phyloP scores from a whole-genome alignment of 2,797 vertebrate species.

The Karalla daura region DNA sequence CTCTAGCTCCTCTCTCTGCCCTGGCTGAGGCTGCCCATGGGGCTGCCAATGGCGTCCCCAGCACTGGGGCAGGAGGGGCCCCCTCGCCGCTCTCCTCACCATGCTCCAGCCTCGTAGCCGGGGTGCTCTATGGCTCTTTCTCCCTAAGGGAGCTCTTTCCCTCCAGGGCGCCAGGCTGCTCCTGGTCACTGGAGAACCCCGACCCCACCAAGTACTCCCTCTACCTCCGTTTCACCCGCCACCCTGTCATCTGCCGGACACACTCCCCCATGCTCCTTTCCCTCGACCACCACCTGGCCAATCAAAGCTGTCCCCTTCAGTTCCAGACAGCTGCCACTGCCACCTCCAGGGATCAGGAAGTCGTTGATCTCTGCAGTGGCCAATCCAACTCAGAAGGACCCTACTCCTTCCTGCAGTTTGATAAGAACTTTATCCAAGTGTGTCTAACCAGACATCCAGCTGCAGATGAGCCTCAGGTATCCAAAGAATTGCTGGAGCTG shows the following conservation, averaged over 20 bases:
- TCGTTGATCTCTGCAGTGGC: conserved; percentile 87
- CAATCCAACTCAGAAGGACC: conserved; percentile 71
- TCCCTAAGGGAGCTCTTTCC: conserved; percentile 98
- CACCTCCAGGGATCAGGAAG: conserved; percentile 77
- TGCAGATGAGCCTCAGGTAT: conserved; percentile 82
- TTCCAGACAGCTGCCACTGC: conserved; percentile 45
- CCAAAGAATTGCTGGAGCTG: conserved; percentile 89
- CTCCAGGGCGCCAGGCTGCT: conserved; percentile 91
- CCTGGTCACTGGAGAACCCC: conserved; percentile 98
- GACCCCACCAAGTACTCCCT: conserved; percentile 99
- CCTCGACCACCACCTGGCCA: conserved; percentile 95
- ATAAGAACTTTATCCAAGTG: conserved; percentile 98
- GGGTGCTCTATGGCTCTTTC: conserved; percentile 98
- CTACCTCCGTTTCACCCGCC: conserved; percentile 95
- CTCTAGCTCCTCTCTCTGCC: conserved; percentile 75
- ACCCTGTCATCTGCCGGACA: conserved; percentile 91
- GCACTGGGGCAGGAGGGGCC: conserved; percentile 63
- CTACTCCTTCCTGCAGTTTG: conserved; percentile 94
- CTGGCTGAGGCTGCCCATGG: conserved; percentile 72
- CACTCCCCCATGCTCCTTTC: conserved; percentile 94
- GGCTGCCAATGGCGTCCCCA: conserved; percentile 61
- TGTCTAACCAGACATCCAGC: conserved; percentile 88
- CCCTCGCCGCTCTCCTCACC: conserved; percentile 71
- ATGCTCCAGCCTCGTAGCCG: conserved; percentile 96
- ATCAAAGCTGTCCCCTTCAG: conserved; percentile 92